A percentile compares a stretch with the other conserved stretches of the same genome.
Conservation (phyloP, 1,140 invertebrate species). For the Asobara japonica region DNA sequence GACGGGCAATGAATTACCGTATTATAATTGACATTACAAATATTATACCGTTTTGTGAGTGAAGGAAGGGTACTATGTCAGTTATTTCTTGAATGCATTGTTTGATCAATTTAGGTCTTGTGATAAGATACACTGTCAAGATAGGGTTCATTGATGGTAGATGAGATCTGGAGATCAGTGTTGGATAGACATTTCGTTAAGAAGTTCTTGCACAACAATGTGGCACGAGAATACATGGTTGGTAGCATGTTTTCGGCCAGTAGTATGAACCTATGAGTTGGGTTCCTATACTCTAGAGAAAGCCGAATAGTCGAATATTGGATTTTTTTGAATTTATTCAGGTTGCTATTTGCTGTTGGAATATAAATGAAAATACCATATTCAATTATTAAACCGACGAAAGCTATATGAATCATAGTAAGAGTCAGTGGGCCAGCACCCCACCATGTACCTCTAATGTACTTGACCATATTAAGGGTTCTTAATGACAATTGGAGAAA, state of each 20-base stretch:
- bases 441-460: constrained; percentile 25
- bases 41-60: too few relatives aligned
- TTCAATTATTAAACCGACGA: constrained; percentile 21
- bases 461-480: constrained; percentile 25
- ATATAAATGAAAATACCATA: constrained; percentile 27
- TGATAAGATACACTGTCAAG: background rate
- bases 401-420: constrained; percentile 20
- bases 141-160: background rate
- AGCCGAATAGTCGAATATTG: background rate
- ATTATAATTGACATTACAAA: too few relatives aligned
- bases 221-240: background rate
- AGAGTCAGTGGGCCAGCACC: constrained; percentile 22
- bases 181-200: background rate
- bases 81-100: too few relatives aligned
- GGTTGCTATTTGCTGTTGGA: background rate
- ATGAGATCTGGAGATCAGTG: background rate
- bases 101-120: too few relatives aligned
- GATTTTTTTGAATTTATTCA: constrained; percentile 6
- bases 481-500: background rate
- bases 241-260: background rate
- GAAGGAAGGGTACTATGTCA: too few relatives aligned
- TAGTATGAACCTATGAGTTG: constrained; percentile 17
- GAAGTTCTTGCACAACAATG: background rate
- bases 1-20: too few relatives aligned
- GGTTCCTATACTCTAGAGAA: background rate